These are phyloP conservation scores for Cinclus mexicanus DNA, from an alignment of 2,113 vertebrate species.

Conservation along the genomic window DNA sequence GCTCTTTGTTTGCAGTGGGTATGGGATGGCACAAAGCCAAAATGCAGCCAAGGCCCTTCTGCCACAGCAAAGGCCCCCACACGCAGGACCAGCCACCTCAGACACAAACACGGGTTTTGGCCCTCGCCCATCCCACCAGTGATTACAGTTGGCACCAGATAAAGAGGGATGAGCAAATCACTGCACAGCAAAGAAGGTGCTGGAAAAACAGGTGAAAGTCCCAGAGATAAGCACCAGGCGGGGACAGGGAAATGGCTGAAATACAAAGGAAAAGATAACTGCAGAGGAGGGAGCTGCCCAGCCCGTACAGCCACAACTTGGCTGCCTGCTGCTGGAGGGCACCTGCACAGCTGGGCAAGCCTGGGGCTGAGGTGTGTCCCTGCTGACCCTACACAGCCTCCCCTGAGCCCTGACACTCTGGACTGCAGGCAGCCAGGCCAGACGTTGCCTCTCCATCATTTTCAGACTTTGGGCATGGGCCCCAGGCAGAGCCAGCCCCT, in stretches of 20 bases:
- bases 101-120: not conserved
- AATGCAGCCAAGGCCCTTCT: not conserved
- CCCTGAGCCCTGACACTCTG: not conserved
- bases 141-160: fast-evolving
- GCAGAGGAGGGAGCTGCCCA: not conserved
- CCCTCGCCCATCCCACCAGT: fast-evolving
- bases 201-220: constrained; percentile 18
- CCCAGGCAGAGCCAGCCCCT: not conserved
- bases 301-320: fast-evolving
- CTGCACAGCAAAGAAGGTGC: not conserved
- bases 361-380: not conserved
- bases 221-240: not conserved
- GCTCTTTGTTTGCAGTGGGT: not conserved
- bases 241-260: not conserved
- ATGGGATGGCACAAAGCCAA: not conserved
- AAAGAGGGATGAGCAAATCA: not conserved
- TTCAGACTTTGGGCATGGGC: not conserved
- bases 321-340: not conserved
- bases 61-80: not conserved
- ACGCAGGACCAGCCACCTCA: not conserved
- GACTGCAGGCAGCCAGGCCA: not conserved
- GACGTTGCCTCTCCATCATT: not conserved
- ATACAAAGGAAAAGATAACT: not conserved
- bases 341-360: not conserved
- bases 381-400: not conserved